Conservation (phyloP, 2,888 invertebrate genomes). For the Rhogogaster chlorosoma region DNA sequence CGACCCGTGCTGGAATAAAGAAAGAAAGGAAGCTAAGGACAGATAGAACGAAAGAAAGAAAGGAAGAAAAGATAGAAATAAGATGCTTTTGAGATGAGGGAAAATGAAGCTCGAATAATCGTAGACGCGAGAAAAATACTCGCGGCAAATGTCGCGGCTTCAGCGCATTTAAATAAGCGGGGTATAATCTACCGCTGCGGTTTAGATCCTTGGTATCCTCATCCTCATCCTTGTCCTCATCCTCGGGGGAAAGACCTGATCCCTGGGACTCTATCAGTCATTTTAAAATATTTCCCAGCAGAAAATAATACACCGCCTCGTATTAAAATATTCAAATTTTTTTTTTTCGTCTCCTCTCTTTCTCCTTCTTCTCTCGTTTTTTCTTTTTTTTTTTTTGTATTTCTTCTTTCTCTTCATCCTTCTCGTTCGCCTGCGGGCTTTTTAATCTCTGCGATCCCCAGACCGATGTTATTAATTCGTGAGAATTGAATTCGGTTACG, state of each 20-base stretch:
- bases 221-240: not conserved
- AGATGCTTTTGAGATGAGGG: not conserved
- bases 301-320: constrained; percentile 56
- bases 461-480: constrained; percentile 54
- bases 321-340: constrained; percentile 59
- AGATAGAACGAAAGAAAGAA: not conserved
- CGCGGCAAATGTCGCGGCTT: constrained; percentile 28
- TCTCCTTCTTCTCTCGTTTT: not conserved
- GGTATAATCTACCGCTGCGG: constrained; percentile 30
- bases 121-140: constrained; percentile 8
- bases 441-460: constrained; percentile 52
- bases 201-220: not conserved
- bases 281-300: constrained; percentile 35
- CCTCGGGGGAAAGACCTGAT: not conserved
- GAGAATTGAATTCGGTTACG: constrained; percentile 54
- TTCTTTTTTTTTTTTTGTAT: not conserved
- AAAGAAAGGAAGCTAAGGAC: not conserved
- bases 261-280: constrained; percentile 37
- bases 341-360: not conserved
- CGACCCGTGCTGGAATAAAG: not conserved
- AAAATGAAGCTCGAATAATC: constrained; percentile 37
- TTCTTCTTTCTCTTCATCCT: not conserved
- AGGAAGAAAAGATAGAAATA: not conserved
- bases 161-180: constrained; percentile 44
- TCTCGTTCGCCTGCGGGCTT: constrained; percentile 50